Evolutionary conservation across 2,797 vertebrate genomes (phyloP).

Genomic region (Urosaurus nigricauda): DNA sequence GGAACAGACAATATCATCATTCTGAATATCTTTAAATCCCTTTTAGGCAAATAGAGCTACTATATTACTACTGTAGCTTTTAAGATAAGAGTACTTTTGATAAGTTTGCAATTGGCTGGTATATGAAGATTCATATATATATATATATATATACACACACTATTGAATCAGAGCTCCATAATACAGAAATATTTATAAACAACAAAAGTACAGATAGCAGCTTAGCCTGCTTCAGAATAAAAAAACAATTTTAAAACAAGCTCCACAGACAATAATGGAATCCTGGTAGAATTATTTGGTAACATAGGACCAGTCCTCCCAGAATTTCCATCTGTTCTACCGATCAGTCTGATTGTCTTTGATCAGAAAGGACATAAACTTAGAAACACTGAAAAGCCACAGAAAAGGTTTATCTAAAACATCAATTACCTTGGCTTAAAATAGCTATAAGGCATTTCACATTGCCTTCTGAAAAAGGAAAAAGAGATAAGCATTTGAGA

Average conservation of each 20-base stretch:
- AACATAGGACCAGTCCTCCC: slow-evolving; percentile 40
- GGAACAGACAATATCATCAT: neutral
- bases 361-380: neutral
- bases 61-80: neutral
- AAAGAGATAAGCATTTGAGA: neutral
- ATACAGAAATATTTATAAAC: slow-evolving; percentile 27
- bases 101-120: slow-evolving; percentile 1
- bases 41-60: neutral
- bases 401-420: slow-evolving; percentile 39
- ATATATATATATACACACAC: no score
- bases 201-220: slow-evolving; percentile 24
- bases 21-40: neutral
- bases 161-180: slow-evolving; percentile 4
- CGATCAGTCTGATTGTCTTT: slow-evolving; percentile 39
- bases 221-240: slow-evolving; percentile 14
- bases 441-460: slow-evolving; percentile 11
- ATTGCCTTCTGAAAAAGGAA: slow-evolving; percentile 22
- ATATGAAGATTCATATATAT: neutral
- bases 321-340: slow-evolving; percentile 34
- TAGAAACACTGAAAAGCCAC: slow-evolving; percentile 6
- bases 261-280: neutral
- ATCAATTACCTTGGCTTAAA: slow-evolving; percentile 44
- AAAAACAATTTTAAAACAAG: slow-evolving; percentile 36
- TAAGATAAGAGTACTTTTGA: slow-evolving; percentile 6
- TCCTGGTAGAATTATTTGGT: slow-evolving; percentile 45